Percentiles rank a stretch among this genome's conserved stretches.
phyloP scores from a whole-genome alignment of 2,113 vertebrate genomes.

The Misgurnus anguillicaudatus region DNA sequence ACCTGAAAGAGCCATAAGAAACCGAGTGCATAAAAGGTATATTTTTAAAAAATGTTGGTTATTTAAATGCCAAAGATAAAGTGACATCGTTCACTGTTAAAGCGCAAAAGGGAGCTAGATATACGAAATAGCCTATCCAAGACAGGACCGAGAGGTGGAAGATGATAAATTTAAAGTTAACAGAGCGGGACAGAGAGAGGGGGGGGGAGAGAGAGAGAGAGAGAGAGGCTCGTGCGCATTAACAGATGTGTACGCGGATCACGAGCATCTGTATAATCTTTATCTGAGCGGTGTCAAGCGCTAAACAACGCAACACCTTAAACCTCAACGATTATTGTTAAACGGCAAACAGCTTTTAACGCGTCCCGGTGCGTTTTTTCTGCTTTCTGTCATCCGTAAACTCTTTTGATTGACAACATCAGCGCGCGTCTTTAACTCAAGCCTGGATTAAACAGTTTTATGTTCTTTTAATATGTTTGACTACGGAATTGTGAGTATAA shows the following conservation, averaged over 20 bases:
- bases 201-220: constrained; percentile 32
- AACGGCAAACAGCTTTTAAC: background rate
- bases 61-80: constrained; percentile 2
- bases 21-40: background rate
- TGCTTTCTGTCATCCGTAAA: background rate
- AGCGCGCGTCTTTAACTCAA: background rate
- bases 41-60: background rate
- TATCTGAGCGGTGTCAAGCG: background rate
- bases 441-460: constrained; percentile 20
- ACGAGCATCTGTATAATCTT: constrained; percentile 33
- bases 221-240: constrained; percentile 4
- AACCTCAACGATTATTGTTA: background rate
- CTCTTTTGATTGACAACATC: constrained; percentile 16
- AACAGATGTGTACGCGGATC: constrained; percentile 53
- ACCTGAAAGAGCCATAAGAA: background rate
- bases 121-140: background rate
- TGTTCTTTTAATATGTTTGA: constrained; percentile 4
- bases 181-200: constrained; percentile 26
- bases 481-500: constrained; percentile 9
- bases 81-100: background rate
- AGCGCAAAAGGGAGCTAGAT: background rate
- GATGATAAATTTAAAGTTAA: constrained; percentile 28
- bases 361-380: background rate
- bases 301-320: background rate
- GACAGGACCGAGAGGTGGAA: background rate